Base-by-base conservation (phyloP, 2,113 vertebrate genomes). In the Gracilinanus agilis region DNA sequence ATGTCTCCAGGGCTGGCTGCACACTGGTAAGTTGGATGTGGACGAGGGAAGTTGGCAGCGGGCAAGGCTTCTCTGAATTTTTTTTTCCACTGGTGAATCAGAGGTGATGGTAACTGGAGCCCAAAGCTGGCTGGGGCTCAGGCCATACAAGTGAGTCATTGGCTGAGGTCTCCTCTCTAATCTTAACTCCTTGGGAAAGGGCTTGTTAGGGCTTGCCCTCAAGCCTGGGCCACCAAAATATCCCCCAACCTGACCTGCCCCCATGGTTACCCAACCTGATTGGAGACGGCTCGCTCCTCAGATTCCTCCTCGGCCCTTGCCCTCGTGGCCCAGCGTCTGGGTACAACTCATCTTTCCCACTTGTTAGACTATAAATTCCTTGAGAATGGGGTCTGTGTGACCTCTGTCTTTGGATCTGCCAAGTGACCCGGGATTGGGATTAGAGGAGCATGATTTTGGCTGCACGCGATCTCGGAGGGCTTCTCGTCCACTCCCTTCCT, bases 91-190 rank as follows among this genome's bases (percentile, higher is more conserved):
- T 96, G 94, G 91, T 98, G 98, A 98, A 98, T 98, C 98, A 98
- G 98, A 97, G 67, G 83, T 97, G 92, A 96, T 56, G 67, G 97
- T 96, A 97, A 97, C 44, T 90, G 94, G 44, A 3, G 88, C 96
- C 97, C 89, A 91, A 95, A 93, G 96, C 96, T 98, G 98, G 98
- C 97, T 96, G 95, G 91, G 94, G 96, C 95, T 97, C 91, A 97
- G 96, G 96, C 88, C 96, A 98, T 98, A 97, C 98, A 97, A 97
- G 94, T 98, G 98, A 98, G 98, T 99, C 98, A 98, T 0, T 83
- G 95, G 97, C 96, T 96, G 97, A 98, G 94, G 97, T 97, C 96
- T 96, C 96, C 94, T 49, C 97, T 96, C 98, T 98, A 97, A 98
- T 98, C 98, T 98, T 97, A 98, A 97, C 97, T 92, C 95, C 96